These are phyloP conservation scores for Spodoptera litura DNA, from an alignment of 1,140 invertebrate genomes.

Conservation along the genomic window DNA sequence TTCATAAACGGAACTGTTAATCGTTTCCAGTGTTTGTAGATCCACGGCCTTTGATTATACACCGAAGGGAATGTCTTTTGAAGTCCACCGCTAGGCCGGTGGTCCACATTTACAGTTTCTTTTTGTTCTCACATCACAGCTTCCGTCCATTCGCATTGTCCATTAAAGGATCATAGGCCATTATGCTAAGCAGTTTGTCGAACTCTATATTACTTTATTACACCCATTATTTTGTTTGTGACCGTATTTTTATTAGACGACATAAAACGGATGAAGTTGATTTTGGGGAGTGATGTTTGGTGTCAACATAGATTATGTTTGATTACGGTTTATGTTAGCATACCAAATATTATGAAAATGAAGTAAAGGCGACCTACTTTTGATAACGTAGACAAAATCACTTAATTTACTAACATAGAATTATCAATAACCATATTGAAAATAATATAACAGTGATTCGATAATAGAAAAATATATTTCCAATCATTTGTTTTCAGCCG, in stretches of 20 bases:
- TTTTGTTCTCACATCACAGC: conserved; percentile 63
- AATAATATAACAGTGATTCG: background rate
- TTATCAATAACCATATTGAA: too few species aligned
- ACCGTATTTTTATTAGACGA: conserved; percentile 24
- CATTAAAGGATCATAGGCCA: conserved; percentile 65
- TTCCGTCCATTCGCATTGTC: conserved; percentile 70
- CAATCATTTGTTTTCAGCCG: conserved; percentile 5
- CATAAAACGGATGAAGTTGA: conserved; percentile 22
- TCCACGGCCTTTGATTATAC: conserved; percentile 75
- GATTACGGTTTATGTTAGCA: conserved; percentile 24
- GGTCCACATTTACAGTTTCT: conserved; percentile 71
- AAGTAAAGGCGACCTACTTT: background rate
- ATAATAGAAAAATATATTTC: background rate
- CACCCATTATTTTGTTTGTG: conserved; percentile 41
- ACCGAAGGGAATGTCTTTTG: conserved; percentile 68
- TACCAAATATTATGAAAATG: conserved; percentile 25
- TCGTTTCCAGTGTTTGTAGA: conserved; percentile 61
- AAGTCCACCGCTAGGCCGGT: conserved; percentile 76
- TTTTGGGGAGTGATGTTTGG: conserved; percentile 27
- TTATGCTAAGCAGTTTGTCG: conserved; percentile 59
- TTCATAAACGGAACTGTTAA: conserved; percentile 47
- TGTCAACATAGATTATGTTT: conserved; percentile 35
- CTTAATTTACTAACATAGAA: background rate
- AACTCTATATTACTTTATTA: conserved; percentile 52
- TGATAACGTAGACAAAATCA: conserved; percentile 4